Percentiles rank a stretch among this genome's conserved stretches.
Conservation (phyloP, 2,113 vertebrate genomes). For the Gymnorhina tibicen region DNA sequence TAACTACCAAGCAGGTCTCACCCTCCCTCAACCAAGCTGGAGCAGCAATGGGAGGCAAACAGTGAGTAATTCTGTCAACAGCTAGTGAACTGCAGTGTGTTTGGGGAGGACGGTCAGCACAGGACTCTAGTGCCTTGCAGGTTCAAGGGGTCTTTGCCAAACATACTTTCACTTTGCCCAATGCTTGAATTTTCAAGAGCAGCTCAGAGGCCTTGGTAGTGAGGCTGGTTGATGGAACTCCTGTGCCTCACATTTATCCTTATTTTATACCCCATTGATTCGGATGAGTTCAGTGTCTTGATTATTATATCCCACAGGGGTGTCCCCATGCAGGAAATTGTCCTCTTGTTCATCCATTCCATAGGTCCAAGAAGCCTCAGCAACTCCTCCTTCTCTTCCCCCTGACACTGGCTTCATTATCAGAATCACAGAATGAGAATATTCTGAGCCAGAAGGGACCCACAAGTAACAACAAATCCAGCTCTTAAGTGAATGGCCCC, state of each 20-base stretch:
- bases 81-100: too few species aligned
- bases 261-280: background rate
- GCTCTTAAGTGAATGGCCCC: background rate
- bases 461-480: background rate
- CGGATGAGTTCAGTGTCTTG: background rate
- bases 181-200: background rate
- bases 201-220: background rate
- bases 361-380: background rate
- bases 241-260: background rate
- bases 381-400: background rate
- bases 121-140: background rate
- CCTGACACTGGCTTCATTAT: background rate
- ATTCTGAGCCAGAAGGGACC: background rate
- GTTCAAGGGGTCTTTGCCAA: background rate
- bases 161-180: background rate
- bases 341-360: background rate
- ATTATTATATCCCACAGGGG: background rate
- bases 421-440: background rate
- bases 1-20: background rate
- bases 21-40: background rate
- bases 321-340: background rate
- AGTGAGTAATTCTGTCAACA: background rate
- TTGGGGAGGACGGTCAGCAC: background rate
- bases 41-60: background rate
- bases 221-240: background rate